These are phyloP conservation scores for Nesogale talazaci DNA, from an alignment of 2,113 vertebrate genomes.

Conservation along the genomic window DNA sequence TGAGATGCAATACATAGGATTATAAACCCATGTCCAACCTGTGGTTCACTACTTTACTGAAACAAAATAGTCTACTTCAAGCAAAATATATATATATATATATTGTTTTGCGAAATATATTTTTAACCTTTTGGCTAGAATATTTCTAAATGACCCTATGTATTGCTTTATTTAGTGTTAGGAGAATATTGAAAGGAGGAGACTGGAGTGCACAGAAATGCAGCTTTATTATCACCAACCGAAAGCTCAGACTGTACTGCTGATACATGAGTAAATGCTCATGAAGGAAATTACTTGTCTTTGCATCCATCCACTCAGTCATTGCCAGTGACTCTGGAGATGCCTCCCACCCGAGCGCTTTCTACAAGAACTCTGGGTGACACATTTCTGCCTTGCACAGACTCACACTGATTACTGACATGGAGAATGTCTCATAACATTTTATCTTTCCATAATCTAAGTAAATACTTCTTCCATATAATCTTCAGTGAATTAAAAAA, in stretches of 20 bases:
- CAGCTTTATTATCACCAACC: not conserved
- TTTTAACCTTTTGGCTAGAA: not conserved
- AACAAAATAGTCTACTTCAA: not conserved
- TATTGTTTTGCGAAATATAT: not conserved
- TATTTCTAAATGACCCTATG: not conserved
- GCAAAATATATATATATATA: not conserved
- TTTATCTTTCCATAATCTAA: not conserved
- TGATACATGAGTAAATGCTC: not conserved
- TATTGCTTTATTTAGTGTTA: not conserved
- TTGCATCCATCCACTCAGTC: not conserved
- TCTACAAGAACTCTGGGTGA: no score
- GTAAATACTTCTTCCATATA: not conserved
- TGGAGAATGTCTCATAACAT: not conserved
- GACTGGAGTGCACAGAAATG: not conserved
- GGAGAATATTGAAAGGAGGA: not conserved
- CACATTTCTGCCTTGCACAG: not conserved
- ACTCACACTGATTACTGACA: not conserved
- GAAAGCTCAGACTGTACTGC: not conserved
- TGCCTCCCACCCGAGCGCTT: not conserved
- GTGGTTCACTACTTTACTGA: no score
- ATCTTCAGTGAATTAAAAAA: not conserved
- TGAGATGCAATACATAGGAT: not conserved
- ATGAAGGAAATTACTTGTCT: not conserved
- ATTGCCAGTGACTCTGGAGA: not conserved
- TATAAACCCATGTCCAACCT: not conserved